Conservation (phyloP, 2,888 invertebrate genomes). For the Sphinx pinastri region DNA sequence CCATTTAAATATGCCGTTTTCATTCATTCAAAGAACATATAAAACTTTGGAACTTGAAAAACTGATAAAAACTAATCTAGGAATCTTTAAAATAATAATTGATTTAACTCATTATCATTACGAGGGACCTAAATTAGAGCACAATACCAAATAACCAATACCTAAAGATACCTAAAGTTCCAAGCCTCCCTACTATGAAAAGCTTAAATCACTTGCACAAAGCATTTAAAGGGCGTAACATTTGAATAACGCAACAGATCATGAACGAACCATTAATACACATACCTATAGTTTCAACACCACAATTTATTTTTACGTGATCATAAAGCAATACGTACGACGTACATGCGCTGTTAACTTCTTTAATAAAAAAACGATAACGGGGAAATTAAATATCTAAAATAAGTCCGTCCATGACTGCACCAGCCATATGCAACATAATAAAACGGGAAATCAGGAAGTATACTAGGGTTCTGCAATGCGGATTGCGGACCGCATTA, state of each 20-base stretch:
- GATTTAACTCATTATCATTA: no score
- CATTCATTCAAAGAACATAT: no score
- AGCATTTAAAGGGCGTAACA: neutral
- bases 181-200: neutral
- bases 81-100: no score
- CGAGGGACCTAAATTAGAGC: no score
- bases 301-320: conserved; percentile 13
- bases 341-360: neutral
- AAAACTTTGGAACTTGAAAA: no score
- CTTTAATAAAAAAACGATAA: conserved; percentile 13
- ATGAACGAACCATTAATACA: neutral
- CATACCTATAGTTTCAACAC: neutral
- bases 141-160: no score
- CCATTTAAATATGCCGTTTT: no score
- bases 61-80: no score
- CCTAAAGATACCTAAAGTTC: no score
- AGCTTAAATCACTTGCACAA: neutral
- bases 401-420: conserved; percentile 14
- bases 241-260: neutral
- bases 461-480: conserved; percentile 54
- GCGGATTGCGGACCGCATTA: conserved; percentile 50
- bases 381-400: conserved; percentile 9
- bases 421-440: conserved; percentile 36
- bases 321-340: neutral
- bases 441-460: conserved; percentile 54